Percentiles rank a stretch among this genome's conserved stretches.
These are phyloP conservation scores for Muschampia plurimacula DNA, from an alignment of 2,888 invertebrate species.

Conservation along the genomic window DNA sequence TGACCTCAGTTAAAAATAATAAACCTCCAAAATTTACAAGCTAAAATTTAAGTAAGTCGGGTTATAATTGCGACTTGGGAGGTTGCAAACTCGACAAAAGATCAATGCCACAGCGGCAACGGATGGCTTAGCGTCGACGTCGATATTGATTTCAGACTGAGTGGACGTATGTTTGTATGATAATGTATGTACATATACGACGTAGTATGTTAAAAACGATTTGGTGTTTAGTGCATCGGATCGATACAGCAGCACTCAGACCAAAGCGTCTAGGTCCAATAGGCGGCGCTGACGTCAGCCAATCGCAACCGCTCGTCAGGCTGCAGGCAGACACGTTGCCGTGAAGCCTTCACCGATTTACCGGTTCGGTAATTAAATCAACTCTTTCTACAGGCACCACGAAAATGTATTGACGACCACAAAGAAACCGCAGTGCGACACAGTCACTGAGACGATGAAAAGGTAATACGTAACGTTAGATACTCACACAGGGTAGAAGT, in stretches of 20 bases:
- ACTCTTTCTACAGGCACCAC: constrained; percentile 60
- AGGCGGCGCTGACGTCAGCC: constrained; percentile 77
- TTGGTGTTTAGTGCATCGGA: constrained; percentile 71
- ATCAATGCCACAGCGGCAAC: constrained; percentile 48
- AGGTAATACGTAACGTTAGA: constrained; percentile 45
- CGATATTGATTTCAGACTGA: constrained; percentile 38
- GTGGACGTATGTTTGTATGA: no score
- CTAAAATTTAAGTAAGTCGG: constrained; percentile 25
- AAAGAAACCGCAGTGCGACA: constrained; percentile 69
- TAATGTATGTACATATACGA: constrained; percentile 33
- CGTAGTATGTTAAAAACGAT: constrained; percentile 48
- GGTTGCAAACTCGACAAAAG: constrained; percentile 44
- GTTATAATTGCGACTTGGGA: constrained; percentile 37
- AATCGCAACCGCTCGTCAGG: constrained; percentile 68
- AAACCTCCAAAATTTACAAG: constrained; percentile 30
- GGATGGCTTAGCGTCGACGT: constrained; percentile 27
- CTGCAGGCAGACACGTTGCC: constrained; percentile 73
- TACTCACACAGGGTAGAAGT: constrained; percentile 90
- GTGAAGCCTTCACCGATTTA: constrained; percentile 82
- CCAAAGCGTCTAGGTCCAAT: constrained; percentile 70
- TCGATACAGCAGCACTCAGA: constrained; percentile 72
- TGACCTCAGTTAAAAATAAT: constrained; percentile 21
- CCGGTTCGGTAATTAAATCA: constrained; percentile 72
- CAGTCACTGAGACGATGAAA: constrained; percentile 47
- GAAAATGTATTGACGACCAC: constrained; percentile 29